phyloP scores from a whole-genome alignment of 2,113 vertebrate genomes.

The Cryptotis parvus region DNA sequence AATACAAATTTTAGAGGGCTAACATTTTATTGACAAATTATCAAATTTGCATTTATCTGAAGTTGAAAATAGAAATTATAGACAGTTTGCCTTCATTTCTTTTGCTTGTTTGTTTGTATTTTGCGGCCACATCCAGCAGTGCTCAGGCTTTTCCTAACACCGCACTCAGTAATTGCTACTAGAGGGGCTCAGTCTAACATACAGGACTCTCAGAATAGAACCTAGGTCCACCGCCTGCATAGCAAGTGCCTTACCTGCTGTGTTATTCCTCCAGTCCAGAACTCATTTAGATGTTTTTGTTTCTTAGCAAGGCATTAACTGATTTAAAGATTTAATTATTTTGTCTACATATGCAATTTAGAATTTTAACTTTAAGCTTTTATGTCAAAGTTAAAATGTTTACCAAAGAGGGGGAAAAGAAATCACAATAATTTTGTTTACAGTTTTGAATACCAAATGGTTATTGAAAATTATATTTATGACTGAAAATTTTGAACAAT shows the following conservation, averaged over 20 bases:
- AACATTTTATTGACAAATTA: background rate
- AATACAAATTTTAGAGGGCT: background rate
- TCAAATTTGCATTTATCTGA: constrained; percentile 4
- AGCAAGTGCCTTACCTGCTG: too few relatives aligned
- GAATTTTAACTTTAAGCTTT: background rate
- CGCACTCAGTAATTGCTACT: too few relatives aligned
- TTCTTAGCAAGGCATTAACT: background rate
- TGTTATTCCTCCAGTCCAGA: too few relatives aligned
- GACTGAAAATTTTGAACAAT: background rate
- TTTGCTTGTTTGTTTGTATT: too few relatives aligned
- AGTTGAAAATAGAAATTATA: background rate
- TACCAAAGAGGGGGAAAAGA: background rate
- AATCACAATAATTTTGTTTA: background rate
- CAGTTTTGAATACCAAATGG: background rate
- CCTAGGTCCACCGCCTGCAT: too few relatives aligned
- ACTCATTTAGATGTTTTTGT: background rate
- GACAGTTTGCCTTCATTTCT: too few relatives aligned
- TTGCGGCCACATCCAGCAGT: too few relatives aligned
- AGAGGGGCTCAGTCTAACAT: too few relatives aligned
- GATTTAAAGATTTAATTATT: background rate
- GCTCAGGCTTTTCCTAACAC: too few relatives aligned
- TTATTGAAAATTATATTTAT: background rate
- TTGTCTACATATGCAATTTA: background rate
- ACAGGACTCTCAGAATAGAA: too few relatives aligned
- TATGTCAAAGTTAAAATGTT: background rate